These are phyloP conservation scores for Pocillopora damicornis DNA, from an alignment of 64 coral and sea anemone genomes.

Conservation along the genomic window DNA sequence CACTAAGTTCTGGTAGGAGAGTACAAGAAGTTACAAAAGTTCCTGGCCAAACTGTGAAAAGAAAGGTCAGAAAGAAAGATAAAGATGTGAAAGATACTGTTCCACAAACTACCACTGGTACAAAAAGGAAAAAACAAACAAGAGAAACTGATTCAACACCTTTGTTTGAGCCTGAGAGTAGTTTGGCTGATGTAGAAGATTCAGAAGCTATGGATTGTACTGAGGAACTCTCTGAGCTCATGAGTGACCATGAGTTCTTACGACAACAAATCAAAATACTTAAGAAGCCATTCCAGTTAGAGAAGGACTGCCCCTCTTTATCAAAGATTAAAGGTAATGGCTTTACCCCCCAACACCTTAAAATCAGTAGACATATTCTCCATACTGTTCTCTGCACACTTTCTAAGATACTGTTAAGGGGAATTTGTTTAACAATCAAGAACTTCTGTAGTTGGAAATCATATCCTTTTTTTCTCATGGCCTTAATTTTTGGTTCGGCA, in stretches of 20 bases:
- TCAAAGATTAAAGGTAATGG: slow-evolving; percentile 27
- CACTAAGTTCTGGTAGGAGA: not conserved
- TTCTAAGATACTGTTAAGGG: too few species aligned
- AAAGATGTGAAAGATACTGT: not conserved
- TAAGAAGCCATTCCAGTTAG: slow-evolving; percentile 21
- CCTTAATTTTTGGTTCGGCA: too few species aligned
- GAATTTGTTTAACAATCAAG: too few species aligned
- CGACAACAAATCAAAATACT: slow-evolving; percentile 36
- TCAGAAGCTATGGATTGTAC: not conserved
- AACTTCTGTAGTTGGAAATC: too few species aligned
- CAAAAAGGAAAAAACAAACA: not conserved
- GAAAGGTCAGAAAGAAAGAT: not conserved
- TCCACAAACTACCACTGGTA: not conserved
- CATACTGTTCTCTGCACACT: too few species aligned
- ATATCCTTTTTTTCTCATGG: too few species aligned
- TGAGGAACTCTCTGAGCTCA: not conserved
- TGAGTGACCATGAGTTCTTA: slow-evolving; percentile 27
- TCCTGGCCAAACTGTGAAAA: not conserved
- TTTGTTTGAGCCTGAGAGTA: not conserved
- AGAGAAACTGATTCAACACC: not conserved
- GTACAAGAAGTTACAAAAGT: not conserved
- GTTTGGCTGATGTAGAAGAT: not conserved
- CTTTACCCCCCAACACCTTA: too few species aligned
- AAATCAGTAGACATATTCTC: too few species aligned
- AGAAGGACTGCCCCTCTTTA: slow-evolving; percentile 40